Conservation (phyloP, 1,140 invertebrate genomes). For the Drosophila kikkawai region DNA sequence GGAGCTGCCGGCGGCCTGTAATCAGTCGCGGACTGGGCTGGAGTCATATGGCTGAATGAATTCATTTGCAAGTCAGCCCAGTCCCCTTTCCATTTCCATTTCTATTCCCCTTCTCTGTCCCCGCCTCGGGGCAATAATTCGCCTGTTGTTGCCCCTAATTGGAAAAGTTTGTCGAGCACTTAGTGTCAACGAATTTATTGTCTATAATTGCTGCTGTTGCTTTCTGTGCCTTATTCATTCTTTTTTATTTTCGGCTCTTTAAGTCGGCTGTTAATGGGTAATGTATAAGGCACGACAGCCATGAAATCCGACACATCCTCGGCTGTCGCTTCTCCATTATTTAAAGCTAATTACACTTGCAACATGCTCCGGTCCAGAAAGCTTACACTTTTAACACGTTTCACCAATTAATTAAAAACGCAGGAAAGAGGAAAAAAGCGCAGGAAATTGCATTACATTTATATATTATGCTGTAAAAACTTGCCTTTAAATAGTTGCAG, state of each 20-base stretch:
- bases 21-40: constrained; percentile 45
- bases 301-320: constrained; percentile 13
- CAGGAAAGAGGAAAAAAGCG: too few relatives aligned
- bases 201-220: constrained; percentile 45
- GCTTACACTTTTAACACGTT: constrained; percentile 36
- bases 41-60: constrained; percentile 48
- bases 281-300: constrained; percentile 9
- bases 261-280: constrained; percentile 6
- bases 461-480: background rate
- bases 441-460: background rate
- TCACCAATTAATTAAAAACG: constrained; percentile 21
- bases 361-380: constrained; percentile 30
- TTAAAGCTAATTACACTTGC: constrained; percentile 46
- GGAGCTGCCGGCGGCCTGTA: constrained; percentile 43
- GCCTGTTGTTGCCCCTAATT: constrained; percentile 66
- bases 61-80: constrained; percentile 42
- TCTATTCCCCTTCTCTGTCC: too few relatives aligned
- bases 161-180: constrained; percentile 66
- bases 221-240: background rate
- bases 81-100: background rate
- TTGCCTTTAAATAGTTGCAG: background rate
- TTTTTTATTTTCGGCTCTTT: constrained; percentile 13
- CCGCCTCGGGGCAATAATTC: constrained; percentile 47
- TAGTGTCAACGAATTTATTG: constrained; percentile 49
- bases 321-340: constrained; percentile 24